Evolutionary conservation across 2,797 vertebrate genomes (phyloP).

Genomic region (Paramormyrops hopkinsi): DNA sequence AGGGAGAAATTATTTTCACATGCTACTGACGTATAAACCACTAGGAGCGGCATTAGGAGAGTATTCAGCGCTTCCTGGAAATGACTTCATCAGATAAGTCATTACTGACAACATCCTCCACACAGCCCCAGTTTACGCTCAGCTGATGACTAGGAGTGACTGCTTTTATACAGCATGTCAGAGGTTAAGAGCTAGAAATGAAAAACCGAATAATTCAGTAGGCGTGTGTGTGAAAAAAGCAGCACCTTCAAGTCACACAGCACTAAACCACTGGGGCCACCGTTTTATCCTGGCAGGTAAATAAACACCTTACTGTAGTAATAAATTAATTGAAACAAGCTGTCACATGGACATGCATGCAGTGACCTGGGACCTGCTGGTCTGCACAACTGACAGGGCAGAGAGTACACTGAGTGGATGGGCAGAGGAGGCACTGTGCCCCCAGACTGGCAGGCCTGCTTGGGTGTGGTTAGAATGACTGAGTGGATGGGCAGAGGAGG

Average conservation of each 20-base stretch:
- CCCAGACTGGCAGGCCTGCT: neutral
- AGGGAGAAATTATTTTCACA: conserved; percentile 29
- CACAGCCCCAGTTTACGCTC: neutral
- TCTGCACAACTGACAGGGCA: neutral
- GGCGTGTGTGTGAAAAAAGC: neutral
- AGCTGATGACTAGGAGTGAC: neutral
- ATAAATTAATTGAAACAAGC: neutral
- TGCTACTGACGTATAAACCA: neutral
- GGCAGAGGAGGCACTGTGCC: too few species aligned
- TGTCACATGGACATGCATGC: neutral
- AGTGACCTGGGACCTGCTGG: neutral
- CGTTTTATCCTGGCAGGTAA: neutral
- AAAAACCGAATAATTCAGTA: neutral
- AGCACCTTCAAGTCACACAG: neutral
- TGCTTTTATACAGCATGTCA: neutral
- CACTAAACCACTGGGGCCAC: neutral
- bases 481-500: neutral
- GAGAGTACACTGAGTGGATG: neutral
- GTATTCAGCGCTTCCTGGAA: conserved; percentile 49
- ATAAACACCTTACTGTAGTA: neutral
- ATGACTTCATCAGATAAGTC: neutral
- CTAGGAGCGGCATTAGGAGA: neutral
- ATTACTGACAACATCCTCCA: neutral
- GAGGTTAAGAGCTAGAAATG: neutral
- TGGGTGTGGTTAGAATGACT: neutral